Base-by-base conservation (phyloP, 2,113 vertebrate species). In the Larimichthys polyactis region DNA sequence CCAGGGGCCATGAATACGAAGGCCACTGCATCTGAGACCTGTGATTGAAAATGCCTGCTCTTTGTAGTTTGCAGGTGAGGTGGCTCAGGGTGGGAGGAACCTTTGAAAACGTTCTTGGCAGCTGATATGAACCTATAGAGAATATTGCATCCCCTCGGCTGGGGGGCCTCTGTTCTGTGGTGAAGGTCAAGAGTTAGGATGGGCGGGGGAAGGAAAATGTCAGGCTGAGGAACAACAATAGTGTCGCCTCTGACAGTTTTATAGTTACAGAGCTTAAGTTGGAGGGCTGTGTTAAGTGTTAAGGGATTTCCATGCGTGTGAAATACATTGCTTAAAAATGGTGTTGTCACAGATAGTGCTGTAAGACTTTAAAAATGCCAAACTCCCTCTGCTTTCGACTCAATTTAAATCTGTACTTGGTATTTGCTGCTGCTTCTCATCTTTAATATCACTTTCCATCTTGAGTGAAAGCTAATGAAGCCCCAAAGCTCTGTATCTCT, bases 81-180 rank as follows among this genome's bases (percentile, higher is more conserved):
- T 40, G 59, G 54, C 79, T 82, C 59, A 43, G 57, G 62, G 44
- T 70, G 74, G 73, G 67, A 65, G 43, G 72, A 79, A 71, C 79
- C 83, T 91, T 90, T 85, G 72, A 87, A 82, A 87, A 66, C 2
- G 27, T 67, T 54, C 66, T 75, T 64, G 66, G 66, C 58, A 81
- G 72, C 70, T 87, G 85, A 86, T 86, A 84, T 76, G 64, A 65
- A 73, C 85, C 82, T 79, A 81, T 58, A 86, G 82, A 87, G 86
- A 75, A 82, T 84, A 69, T 70, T 67, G 48, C 44, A 48, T 86
- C 70, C 69, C 32, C 69, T 57, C 4, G 3, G 73, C 78, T 75
- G 54, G 73, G 68, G 72, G 54, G 67, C 20, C 59, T 72, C 57
- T 36, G 68, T 19, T 1, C 51, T 64, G 44, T 17, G 17, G 43